A percentile compares a stretch with the other conserved stretches of the same genome.
phyloP scores from a whole-genome alignment of 2,797 vertebrate genomes.

The Lemur catta region DNA sequence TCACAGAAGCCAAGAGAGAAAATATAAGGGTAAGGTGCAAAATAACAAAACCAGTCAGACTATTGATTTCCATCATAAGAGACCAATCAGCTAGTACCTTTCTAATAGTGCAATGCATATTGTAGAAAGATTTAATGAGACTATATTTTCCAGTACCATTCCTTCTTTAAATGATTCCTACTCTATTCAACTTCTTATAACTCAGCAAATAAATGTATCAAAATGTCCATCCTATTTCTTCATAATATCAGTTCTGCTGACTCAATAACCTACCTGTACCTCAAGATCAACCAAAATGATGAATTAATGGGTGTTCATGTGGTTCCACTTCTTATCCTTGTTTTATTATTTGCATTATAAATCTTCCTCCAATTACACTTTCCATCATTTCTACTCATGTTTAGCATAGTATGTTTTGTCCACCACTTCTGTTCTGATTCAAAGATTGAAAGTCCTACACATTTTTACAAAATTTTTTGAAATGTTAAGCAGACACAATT shows the following conservation, averaged over 20 bases:
- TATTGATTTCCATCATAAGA: slow-evolving; percentile 94
- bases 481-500: slow-evolving; percentile 93
- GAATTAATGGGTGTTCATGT: slow-evolving; percentile 92
- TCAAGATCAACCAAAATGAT: slow-evolving; percentile 92
- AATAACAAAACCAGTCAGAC: slow-evolving; percentile 96
- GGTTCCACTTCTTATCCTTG: slow-evolving; percentile 93
- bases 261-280: slow-evolving; percentile 91
- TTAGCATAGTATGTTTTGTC: slow-evolving; percentile 92
- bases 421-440: slow-evolving; percentile 94
- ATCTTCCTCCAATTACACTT: slow-evolving; percentile 90
- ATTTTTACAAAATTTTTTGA: slow-evolving; percentile 91
- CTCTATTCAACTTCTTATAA: slow-evolving; percentile 91
- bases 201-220: slow-evolving; percentile 92
- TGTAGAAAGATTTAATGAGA: slow-evolving; percentile 92
- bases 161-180: slow-evolving; percentile 92
- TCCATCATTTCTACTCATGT: slow-evolving; percentile 92
- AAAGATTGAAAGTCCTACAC: slow-evolving; percentile 93
- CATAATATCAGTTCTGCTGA: slow-evolving; percentile 91
- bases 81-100: slow-evolving; percentile 93
- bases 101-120: slow-evolving; percentile 91
- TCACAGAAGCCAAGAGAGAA: slow-evolving; percentile 95
- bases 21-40: slow-evolving; percentile 91
- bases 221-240: slow-evolving; percentile 91
- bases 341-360: slow-evolving; percentile 91
- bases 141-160: slow-evolving; percentile 94